A percentile compares a stretch with the other conserved stretches of the same genome.
These are phyloP conservation scores for Cactoblastis cactorum DNA, from an alignment of 2,888 invertebrate genomes.

Conservation along the genomic window DNA sequence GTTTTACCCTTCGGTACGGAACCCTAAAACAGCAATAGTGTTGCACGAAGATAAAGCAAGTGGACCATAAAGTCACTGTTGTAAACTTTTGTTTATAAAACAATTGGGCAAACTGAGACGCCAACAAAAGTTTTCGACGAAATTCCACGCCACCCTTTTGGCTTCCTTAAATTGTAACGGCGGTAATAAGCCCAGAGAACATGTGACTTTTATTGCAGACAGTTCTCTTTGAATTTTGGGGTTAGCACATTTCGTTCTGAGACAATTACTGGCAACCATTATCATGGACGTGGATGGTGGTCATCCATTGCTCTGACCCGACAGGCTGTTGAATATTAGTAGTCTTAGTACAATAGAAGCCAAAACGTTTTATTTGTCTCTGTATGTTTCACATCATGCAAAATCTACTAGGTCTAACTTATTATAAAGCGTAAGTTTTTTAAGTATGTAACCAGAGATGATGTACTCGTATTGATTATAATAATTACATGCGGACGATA, in stretches of 20 bases:
- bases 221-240: constrained; percentile 64
- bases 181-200: constrained; percentile 70
- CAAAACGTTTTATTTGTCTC: too few relatives aligned
- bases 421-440: too few relatives aligned
- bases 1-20: too few relatives aligned
- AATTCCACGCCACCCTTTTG: constrained; percentile 71
- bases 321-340: too few relatives aligned
- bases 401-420: too few relatives aligned
- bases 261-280: constrained; percentile 54
- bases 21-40: constrained; percentile 59
- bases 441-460: too few relatives aligned
- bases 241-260: constrained; percentile 60
- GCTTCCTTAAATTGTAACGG: constrained; percentile 77
- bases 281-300: constrained; percentile 22
- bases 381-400: too few relatives aligned
- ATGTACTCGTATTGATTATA: too few relatives aligned
- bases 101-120: constrained; percentile 63
- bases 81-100: constrained; percentile 77
- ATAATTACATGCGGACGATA: too few relatives aligned
- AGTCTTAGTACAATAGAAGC: too few relatives aligned
- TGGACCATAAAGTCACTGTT: constrained; percentile 70
- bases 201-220: constrained; percentile 73
- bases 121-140: constrained; percentile 71
- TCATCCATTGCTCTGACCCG: constrained; percentile 4
- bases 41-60: constrained; percentile 60